phyloP scores from a whole-genome alignment of 2,113 vertebrate genomes.

The Columba livia region DNA sequence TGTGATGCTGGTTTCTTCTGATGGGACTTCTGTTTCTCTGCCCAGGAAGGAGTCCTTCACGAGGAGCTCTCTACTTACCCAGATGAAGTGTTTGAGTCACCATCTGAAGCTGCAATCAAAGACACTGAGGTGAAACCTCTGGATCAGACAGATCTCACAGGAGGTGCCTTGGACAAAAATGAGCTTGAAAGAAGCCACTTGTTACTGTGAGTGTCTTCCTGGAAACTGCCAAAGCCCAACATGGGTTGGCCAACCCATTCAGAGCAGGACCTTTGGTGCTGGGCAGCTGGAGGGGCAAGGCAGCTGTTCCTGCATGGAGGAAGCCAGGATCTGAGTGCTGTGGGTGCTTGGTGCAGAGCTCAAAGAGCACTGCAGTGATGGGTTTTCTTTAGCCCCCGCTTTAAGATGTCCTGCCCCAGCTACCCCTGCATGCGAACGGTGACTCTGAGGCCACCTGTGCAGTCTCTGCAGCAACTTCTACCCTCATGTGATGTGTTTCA shows the following conservation, averaged over 20 bases:
- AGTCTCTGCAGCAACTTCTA: neutral
- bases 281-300: neutral
- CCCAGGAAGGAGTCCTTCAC: constrained; percentile 89
- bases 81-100: constrained; percentile 94
- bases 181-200: constrained; percentile 95
- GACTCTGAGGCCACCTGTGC: neutral
- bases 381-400: neutral
- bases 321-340: neutral
- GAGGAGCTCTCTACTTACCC: constrained; percentile 92
- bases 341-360: neutral
- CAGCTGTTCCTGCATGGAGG: neutral
- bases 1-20: neutral
- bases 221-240: neutral
- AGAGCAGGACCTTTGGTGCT: neutral
- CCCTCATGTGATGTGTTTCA: neutral
- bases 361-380: neutral
- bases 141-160: constrained; percentile 87
- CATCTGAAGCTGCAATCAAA: constrained; percentile 88
- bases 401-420: neutral
- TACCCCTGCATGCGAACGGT: neutral
- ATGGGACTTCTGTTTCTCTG: constrained; percentile 39
- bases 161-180: constrained; percentile 90
- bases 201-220: constrained; percentile 86
- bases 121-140: constrained; percentile 81
- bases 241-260: neutral